Evolutionary conservation across 37 sponge, comb jelly and placozoan genomes (phyloP).

Genomic region (Oscarella lobularis): DNA sequence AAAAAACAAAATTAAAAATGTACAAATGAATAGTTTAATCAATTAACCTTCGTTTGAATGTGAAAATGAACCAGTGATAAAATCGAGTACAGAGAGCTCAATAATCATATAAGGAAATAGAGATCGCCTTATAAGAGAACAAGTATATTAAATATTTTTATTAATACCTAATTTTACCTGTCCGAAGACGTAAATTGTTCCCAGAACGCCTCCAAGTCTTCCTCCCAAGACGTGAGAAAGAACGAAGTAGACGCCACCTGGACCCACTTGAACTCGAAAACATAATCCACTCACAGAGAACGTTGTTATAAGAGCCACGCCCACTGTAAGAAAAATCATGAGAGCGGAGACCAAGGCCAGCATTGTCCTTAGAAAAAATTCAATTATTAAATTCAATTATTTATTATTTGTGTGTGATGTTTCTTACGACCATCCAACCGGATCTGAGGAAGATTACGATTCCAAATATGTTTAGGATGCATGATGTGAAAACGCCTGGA

Average conservation of each 20-base stretch:
- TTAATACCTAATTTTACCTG: constrained; percentile 17
- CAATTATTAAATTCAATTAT: too few relatives aligned
- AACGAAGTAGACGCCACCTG: constrained; percentile 16
- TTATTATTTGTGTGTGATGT: too few relatives aligned
- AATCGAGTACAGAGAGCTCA: too few relatives aligned
- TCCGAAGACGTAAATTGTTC: constrained; percentile 27
- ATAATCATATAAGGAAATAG: too few relatives aligned
- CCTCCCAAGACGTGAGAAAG: constrained; percentile 24
- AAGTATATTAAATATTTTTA: too few relatives aligned
- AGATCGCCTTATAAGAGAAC: too few relatives aligned
- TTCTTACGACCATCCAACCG: constrained; percentile 35
- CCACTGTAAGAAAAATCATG: constrained; percentile 26
- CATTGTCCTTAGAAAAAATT: too few relatives aligned
- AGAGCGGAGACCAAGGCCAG: constrained; percentile 20
- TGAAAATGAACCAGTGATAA: too few relatives aligned
- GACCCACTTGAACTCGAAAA: background rate
- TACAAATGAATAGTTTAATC: too few relatives aligned
- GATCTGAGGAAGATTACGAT: constrained; percentile 22
- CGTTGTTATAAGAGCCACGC: constrained; percentile 12
- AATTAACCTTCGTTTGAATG: too few relatives aligned
- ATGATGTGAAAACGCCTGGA: constrained; percentile 26
- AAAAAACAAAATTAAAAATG: too few relatives aligned
- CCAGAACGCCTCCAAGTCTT: constrained; percentile 15
- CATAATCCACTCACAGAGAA: constrained; percentile 13
- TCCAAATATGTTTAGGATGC: constrained; percentile 32